Conservation (phyloP, 35 echinoderm and acorn worm species). For the Nesometra sesokonis region DNA sequence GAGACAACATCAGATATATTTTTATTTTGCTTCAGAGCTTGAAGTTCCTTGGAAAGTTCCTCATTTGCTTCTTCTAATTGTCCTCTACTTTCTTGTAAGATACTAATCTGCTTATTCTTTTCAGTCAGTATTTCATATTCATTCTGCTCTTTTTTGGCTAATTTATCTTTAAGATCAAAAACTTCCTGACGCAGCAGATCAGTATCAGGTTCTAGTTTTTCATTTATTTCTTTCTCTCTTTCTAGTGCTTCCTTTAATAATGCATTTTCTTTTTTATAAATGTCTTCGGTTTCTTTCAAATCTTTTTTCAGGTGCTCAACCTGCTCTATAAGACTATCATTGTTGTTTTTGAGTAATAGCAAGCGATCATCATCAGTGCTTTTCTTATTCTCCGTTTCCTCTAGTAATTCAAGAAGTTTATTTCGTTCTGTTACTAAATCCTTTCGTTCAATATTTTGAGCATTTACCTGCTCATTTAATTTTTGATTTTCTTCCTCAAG, state of each 20-base stretch:
- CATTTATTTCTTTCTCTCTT: slow-evolving; percentile 41
- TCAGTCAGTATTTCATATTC: slow-evolving; percentile 95
- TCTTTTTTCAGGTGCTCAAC: slow-evolving; percentile 46
- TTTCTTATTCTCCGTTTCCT: not conserved
- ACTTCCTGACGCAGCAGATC: slow-evolving; percentile 35
- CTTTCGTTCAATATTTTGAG: not conserved
- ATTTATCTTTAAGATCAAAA: slow-evolving; percentile 33
- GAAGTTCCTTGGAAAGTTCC: slow-evolving; percentile 34
- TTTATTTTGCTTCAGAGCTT: slow-evolving; percentile 32
- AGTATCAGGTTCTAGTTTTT: slow-evolving; percentile 4
- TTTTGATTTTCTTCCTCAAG: slow-evolving; percentile 1
- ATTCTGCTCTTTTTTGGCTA: slow-evolving; percentile 71
- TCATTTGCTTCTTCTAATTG: slow-evolving; percentile 58
- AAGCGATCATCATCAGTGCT: not conserved
- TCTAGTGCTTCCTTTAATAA: slow-evolving; percentile 70
- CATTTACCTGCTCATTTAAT: slow-evolving; percentile 10
- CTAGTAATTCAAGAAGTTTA: not conserved
- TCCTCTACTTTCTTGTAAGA: slow-evolving; percentile 85
- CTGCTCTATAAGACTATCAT: slow-evolving; percentile 29
- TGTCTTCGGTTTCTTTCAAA: slow-evolving; percentile 50
- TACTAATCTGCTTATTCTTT: slow-evolving; percentile 86
- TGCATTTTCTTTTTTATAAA: slow-evolving; percentile 42
- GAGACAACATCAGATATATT: slow-evolving; percentile 54
- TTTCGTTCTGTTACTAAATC: not conserved
- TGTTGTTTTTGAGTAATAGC: not conserved